These are phyloP conservation scores for Porites rus DNA, from an alignment of 92 coral and sea anemone genomes.

Conservation along the genomic window DNA sequence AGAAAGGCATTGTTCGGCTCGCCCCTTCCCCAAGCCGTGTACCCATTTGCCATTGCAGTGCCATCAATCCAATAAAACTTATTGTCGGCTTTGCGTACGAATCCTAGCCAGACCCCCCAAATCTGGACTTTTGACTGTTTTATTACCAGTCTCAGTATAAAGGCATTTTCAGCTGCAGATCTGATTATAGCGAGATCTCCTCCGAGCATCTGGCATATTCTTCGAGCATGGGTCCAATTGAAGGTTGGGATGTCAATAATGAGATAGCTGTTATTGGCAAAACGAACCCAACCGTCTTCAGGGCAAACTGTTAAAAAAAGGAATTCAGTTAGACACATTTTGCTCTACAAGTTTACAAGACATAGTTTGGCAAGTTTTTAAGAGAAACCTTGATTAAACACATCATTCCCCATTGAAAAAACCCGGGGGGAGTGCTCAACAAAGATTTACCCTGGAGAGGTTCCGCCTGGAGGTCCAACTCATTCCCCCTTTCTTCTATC, in stretches of 20 bases:
- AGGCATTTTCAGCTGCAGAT: constrained; percentile 3
- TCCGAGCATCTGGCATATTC: constrained; percentile 25
- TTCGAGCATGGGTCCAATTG: constrained; percentile 5
- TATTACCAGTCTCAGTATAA: background rate
- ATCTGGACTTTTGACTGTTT: background rate
- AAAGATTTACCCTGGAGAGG: no score
- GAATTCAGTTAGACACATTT: no score
- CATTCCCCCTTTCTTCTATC: no score
- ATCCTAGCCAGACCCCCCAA: background rate
- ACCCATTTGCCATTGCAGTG: background rate
- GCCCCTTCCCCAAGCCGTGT: constrained; percentile 11
- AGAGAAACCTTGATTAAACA: no score
- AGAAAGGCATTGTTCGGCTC: background rate
- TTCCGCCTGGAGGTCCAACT: no score
- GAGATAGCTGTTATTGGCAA: no score
- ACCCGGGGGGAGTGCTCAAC: no score
- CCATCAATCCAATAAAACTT: constrained; percentile 25
- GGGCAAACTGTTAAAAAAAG: no score
- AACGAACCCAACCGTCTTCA: no score
- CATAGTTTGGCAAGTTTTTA: no score
- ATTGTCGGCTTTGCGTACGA: constrained; percentile 1
- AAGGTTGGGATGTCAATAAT: background rate
- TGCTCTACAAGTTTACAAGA: no score
- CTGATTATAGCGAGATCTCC: constrained; percentile 12
- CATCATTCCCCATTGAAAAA: no score